phyloP scores from a whole-genome alignment of 2,113 vertebrate species.

The Sapajus apella region DNA sequence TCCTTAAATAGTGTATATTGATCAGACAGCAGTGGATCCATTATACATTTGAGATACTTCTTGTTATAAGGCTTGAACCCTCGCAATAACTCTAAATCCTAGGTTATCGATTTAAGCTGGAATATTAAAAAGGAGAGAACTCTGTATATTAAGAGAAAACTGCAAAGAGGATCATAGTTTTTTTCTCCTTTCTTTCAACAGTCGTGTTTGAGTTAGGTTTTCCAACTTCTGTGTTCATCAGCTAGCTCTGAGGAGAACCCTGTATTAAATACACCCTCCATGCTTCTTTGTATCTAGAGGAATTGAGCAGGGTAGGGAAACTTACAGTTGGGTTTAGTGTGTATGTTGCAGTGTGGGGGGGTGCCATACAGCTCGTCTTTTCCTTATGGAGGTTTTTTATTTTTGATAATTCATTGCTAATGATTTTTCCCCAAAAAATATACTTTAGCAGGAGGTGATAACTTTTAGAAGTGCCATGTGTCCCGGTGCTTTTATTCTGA shows the following conservation, averaged over 20 bases:
- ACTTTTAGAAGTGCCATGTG: background rate
- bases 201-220: background rate
- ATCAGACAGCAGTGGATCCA: background rate
- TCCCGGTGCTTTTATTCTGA: background rate
- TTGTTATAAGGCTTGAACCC: conserved; percentile 16
- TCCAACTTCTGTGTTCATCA: background rate
- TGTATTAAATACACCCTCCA: background rate
- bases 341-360: too few species aligned
- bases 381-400: background rate
- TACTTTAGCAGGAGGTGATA: background rate
- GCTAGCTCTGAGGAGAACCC: background rate
- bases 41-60: background rate
- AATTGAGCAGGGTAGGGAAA: background rate
- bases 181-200: background rate
- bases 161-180: background rate
- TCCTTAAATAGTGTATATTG: background rate
- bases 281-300: background rate
- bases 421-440: background rate
- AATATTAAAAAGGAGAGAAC: background rate
- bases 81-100: background rate
- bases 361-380: background rate
- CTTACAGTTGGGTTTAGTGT: background rate
- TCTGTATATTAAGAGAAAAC: background rate
- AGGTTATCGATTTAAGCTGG: background rate
- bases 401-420: background rate